phyloP scores from a whole-genome alignment of 2,888 invertebrate genomes.

The Ischnus inquisitorius region DNA sequence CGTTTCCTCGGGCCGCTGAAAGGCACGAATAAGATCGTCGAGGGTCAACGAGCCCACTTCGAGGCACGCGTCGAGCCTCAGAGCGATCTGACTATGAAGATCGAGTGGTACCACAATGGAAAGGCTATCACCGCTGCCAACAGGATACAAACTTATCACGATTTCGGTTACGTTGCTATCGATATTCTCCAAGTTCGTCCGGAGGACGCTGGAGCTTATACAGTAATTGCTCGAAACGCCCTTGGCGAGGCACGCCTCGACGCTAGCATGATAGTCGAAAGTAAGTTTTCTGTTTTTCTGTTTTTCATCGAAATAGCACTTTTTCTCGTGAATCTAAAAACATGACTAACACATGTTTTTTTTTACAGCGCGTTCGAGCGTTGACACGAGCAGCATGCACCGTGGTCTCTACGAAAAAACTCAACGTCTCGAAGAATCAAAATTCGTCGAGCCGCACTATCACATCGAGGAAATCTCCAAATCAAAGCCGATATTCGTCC shows the following conservation, averaged over 20 bases:
- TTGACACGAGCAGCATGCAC: conserved; percentile 97
- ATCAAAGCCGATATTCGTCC: conserved; percentile 97
- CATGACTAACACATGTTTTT: conserved; percentile 41
- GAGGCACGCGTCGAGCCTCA: conserved; percentile 98
- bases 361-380: conserved; percentile 92
- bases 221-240: conserved; percentile 96
- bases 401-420: conserved; percentile 95
- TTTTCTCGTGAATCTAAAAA: not conserved
- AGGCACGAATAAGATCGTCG: conserved; percentile 96
- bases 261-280: conserved; percentile 95
- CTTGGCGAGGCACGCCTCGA: conserved; percentile 95
- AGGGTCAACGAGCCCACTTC: conserved; percentile 97
- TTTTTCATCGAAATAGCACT: too few relatives aligned
- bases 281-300: conserved; percentile 87
- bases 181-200: conserved; percentile 97
- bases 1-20: conserved; percentile 95
- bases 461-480: conserved; percentile 97
- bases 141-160: conserved; percentile 97
- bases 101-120: conserved; percentile 99
- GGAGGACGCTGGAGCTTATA: conserved; percentile 97
- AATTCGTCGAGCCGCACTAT: conserved; percentile 95
- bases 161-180: conserved; percentile 98
- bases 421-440: conserved; percentile 93
- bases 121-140: conserved; percentile 95
- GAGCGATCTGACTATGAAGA: conserved; percentile 95